Conservation (phyloP, 2,888 invertebrate genomes). For the Pheosia gnoma region DNA sequence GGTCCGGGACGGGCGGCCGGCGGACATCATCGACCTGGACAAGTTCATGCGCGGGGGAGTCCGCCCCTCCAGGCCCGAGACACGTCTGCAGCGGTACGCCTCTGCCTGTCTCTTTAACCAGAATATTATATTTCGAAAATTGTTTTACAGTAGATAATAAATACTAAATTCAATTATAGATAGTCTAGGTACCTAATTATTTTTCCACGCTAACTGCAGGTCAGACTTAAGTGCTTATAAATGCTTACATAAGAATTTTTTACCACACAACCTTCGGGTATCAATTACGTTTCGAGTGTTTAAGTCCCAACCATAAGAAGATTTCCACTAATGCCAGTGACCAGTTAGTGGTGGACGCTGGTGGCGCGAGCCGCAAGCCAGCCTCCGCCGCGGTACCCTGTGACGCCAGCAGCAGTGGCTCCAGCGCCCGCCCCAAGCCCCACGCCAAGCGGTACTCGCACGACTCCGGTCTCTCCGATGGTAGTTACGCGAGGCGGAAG, state of each 20-base stretch:
- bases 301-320: too few species aligned
- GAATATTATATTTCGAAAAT: too few species aligned
- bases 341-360: slow-evolving; percentile 65
- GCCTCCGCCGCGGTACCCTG: slow-evolving; percentile 11
- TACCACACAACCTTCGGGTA: too few species aligned
- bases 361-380: slow-evolving; percentile 40
- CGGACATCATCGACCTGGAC: slow-evolving; percentile 74
- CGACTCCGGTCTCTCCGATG: slow-evolving; percentile 73
- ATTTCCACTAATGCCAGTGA: slow-evolving; percentile 31
- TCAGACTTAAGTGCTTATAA: too few species aligned
- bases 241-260: too few species aligned
- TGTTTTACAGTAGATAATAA: too few species aligned
- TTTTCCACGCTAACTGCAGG: too few species aligned
- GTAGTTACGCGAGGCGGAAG: slow-evolving; percentile 51
- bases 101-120: too few species aligned
- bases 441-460: slow-evolving; percentile 61
- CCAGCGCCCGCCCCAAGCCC: slow-evolving; percentile 19
- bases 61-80: slow-evolving; percentile 41
- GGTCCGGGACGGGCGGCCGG: slow-evolving; percentile 29
- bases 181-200: too few species aligned
- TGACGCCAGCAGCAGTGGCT: slow-evolving; percentile 7
- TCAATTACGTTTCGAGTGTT: too few species aligned
- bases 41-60: slow-evolving; percentile 67
- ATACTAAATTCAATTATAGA: too few species aligned
- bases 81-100: not conserved